Conservation (phyloP, 2,113 vertebrate species). For the Leucosticte australis region DNA sequence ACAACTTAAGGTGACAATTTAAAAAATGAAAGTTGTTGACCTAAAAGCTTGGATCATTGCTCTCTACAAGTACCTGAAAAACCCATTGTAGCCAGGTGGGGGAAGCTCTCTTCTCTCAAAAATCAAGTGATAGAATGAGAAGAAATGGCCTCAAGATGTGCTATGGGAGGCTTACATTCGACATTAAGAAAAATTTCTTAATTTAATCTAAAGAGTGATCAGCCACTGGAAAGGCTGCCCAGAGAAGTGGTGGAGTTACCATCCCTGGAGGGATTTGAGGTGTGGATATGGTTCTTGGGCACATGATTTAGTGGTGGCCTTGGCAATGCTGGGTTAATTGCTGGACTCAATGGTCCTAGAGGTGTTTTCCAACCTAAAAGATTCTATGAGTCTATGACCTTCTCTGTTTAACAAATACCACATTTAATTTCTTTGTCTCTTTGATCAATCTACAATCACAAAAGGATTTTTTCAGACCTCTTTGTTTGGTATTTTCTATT, state of each 20-base stretch:
- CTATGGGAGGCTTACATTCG: rapidly evolving
- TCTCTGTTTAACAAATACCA: not conserved
- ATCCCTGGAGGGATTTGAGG: not conserved
- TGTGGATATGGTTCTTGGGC: no score
- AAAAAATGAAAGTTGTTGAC: not conserved
- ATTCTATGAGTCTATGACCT: not conserved
- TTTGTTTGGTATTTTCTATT: rapidly evolving
- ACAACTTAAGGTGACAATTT: not conserved
- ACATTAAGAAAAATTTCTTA: not conserved
- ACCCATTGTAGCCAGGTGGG: rapidly evolving
- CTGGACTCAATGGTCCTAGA: not conserved
- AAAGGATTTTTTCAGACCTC: not conserved
- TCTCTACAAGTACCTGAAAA: not conserved
- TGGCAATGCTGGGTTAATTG: not conserved
- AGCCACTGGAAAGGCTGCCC: not conserved
- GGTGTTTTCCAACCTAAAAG: not conserved
- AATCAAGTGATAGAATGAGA: not conserved
- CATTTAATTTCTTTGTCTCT: not conserved
- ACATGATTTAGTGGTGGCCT: not conserved
- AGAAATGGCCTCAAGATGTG: not conserved
- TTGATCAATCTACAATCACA: not conserved
- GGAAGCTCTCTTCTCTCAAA: not conserved
- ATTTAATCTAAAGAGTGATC: not conserved
- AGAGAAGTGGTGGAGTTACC: not conserved
- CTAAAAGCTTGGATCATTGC: not conserved